These are phyloP conservation scores for Pogonophryne albipinna DNA, from an alignment of 2,797 vertebrate species.

Conservation along the genomic window DNA sequence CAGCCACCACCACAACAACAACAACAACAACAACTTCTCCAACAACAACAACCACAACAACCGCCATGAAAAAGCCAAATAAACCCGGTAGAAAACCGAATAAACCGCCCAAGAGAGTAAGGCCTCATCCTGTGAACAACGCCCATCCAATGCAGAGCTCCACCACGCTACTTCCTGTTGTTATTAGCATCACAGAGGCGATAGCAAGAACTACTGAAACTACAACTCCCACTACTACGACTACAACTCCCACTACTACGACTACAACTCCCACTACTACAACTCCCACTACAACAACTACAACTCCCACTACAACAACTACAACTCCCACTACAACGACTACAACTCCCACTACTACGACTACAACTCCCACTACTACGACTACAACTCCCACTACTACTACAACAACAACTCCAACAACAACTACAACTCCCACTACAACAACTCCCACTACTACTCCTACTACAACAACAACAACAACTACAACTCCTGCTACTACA, in stretches of 20 bases:
- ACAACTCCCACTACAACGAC: too few species aligned
- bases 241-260: background rate
- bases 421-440: background rate
- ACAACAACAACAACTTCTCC: too few species aligned
- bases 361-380: slow-evolving; percentile 13
- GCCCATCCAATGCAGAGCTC: slow-evolving; percentile 13
- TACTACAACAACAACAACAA: background rate
- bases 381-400: background rate
- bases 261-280: slow-evolving; percentile 35
- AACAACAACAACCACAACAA: too few species aligned
- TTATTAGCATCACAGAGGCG: slow-evolving; percentile 1
- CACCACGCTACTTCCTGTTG: slow-evolving; percentile 39
- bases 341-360: slow-evolving; percentile 4
- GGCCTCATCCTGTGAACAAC: slow-evolving; percentile 54
- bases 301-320: too few species aligned
- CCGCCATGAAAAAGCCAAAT: slow-evolving; percentile 33
- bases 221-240: background rate
- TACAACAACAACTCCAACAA: too few species aligned
- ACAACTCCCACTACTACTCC: background rate
- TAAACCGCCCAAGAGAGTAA: slow-evolving; percentile 70
- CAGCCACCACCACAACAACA: slow-evolving; percentile 3
- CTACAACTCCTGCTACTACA: slow-evolving; percentile 29
- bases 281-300: too few species aligned
- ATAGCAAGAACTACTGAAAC: slow-evolving; percentile 37
- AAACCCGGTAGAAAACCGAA: slow-evolving; percentile 71